Evolutionary conservation across 2,888 invertebrate genomes (phyloP).

Genomic region (Calliphora vomitoria): DNA sequence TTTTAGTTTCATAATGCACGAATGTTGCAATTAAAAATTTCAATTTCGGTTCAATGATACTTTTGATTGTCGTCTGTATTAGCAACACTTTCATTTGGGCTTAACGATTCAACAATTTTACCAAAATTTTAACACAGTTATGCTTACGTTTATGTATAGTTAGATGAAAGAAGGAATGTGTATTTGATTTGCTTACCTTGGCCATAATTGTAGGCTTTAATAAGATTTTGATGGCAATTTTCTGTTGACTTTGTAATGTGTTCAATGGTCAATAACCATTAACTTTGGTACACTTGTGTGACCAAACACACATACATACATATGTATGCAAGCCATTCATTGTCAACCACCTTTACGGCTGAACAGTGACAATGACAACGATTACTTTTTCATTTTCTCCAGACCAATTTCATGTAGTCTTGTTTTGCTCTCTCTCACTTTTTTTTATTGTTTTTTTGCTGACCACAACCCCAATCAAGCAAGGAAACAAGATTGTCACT

Average conservation of each 20-base stretch:
- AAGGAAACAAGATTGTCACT: constrained; percentile 72
- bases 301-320: constrained; percentile 17
- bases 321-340: background rate
- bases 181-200: constrained; percentile 63
- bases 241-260: constrained; percentile 64
- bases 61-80: constrained; percentile 21
- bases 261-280: constrained; percentile 70
- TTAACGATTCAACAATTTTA: constrained; percentile 13
- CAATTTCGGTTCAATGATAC: background rate
- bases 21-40: constrained; percentile 32
- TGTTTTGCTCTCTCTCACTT: constrained; percentile 24
- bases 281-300: constrained; percentile 68
- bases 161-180: constrained; percentile 22
- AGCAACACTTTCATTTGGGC: background rate
- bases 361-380: background rate
- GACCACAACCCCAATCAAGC: constrained; percentile 72
- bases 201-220: constrained; percentile 57
- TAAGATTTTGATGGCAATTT: constrained; percentile 70
- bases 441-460: constrained; percentile 38
- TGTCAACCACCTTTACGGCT: constrained; percentile 48
- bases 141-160: background rate
- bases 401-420: constrained; percentile 58
- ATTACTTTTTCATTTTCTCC: constrained; percentile 60
- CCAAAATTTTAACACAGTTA: background rate
- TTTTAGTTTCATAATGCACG: background rate